Evolutionary conservation across 2,888 invertebrate genomes (phyloP).

Genomic region (Callyntrura guangdongensis): DNA sequence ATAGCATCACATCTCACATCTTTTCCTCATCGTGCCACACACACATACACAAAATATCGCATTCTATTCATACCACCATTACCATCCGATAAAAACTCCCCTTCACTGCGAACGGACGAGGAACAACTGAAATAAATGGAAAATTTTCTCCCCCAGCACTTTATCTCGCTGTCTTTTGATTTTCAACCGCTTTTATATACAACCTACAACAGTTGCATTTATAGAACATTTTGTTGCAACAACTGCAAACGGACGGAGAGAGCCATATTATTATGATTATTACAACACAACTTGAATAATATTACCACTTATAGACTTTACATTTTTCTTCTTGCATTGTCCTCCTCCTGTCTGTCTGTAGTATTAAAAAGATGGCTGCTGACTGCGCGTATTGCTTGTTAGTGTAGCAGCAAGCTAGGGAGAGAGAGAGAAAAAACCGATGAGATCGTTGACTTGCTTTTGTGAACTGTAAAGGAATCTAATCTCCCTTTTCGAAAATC

Average conservation of each 20-base stretch:
- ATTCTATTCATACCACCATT: conserved; percentile 55
- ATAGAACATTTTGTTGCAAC: conserved; percentile 57
- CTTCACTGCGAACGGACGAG: conserved; percentile 23
- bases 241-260: background rate
- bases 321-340: conserved; percentile 24
- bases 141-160: conserved; percentile 48
- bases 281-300: conserved; percentile 52
- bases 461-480: conserved; percentile 45
- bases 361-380: conserved; percentile 51
- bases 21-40: conserved; percentile 39
- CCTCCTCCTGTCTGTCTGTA: conserved; percentile 4
- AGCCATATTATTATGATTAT: conserved; percentile 45
- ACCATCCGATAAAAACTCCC: conserved; percentile 62
- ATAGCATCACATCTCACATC: conserved; percentile 62
- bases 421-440: conserved; percentile 4
- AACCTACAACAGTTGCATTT: conserved; percentile 38
- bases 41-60: conserved; percentile 55
- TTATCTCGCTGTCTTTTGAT: conserved; percentile 28
- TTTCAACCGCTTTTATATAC: background rate
- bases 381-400: conserved; percentile 6
- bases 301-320: conserved; percentile 49
- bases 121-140: conserved; percentile 52
- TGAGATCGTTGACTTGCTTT: conserved; percentile 59
- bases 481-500: conserved; percentile 18
- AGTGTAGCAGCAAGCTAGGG: background rate